These are phyloP conservation scores for Volucella inanis DNA, from an alignment of 2,888 invertebrate species.

Conservation along the genomic window DNA sequence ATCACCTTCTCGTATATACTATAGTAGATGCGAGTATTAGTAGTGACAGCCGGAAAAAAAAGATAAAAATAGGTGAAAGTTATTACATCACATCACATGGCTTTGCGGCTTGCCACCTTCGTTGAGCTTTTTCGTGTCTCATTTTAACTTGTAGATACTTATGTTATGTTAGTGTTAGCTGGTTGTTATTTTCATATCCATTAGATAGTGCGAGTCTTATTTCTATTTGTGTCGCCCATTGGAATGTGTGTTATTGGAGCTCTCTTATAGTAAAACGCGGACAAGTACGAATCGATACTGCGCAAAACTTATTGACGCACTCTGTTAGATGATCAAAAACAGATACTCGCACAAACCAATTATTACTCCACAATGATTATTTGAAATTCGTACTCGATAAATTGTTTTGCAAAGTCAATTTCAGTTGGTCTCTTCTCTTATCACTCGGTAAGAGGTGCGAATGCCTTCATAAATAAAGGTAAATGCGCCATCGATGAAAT, in stretches of 20 bases:
- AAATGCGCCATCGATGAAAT: slow-evolving; percentile 8
- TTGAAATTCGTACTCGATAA: slow-evolving; percentile 26
- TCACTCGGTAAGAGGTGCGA: background rate
- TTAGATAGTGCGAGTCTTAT: background rate
- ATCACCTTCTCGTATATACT: slow-evolving; percentile 6
- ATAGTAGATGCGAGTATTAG: background rate
- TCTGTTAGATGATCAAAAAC: background rate
- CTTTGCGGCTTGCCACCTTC: slow-evolving; percentile 38
- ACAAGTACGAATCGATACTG: background rate
- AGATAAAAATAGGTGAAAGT: slow-evolving; percentile 64
- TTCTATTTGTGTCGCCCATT: slow-evolving; percentile 14
- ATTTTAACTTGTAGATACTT: slow-evolving; percentile 20
- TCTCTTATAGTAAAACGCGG: slow-evolving; percentile 18
- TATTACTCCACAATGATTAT: slow-evolving; percentile 30
- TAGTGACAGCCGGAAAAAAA: slow-evolving; percentile 1
- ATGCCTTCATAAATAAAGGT: slow-evolving; percentile 1
- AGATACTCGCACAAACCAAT: background rate
- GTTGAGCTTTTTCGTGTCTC: slow-evolving; percentile 39
- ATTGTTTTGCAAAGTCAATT: slow-evolving; percentile 42
- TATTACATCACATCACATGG: slow-evolving; percentile 62
- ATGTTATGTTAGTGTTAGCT: too few species aligned
- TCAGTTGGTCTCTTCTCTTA: slow-evolving; percentile 14
- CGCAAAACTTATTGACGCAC: slow-evolving; percentile 13
- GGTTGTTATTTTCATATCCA: too few species aligned
- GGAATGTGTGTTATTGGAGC: slow-evolving; percentile 36